Evolutionary conservation across 2,113 vertebrate genomes (phyloP).

Genomic region (Grammomys surdaster): DNA sequence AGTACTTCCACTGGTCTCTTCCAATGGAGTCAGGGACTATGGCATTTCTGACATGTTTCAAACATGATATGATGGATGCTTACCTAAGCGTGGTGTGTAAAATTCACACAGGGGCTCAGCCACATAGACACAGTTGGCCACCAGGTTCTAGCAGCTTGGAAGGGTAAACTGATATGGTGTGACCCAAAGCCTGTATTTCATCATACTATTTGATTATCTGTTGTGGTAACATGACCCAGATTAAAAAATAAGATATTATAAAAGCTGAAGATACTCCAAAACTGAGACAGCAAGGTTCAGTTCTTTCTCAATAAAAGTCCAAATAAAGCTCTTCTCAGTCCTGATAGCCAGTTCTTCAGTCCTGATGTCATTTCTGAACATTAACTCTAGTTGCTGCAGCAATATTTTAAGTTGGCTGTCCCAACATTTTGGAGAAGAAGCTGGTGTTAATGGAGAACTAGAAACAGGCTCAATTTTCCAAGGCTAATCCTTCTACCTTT

Average conservation of each 20-base stretch:
- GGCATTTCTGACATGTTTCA: neutral
- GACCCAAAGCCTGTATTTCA: neutral
- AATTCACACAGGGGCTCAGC: neutral
- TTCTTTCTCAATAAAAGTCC: neutral
- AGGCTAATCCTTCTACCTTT: neutral
- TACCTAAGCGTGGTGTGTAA: neutral
- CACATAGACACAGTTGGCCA: neutral
- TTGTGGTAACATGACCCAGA: too few relatives aligned
- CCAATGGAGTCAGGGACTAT: too few relatives aligned
- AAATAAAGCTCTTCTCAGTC: neutral
- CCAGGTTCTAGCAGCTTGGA: neutral
- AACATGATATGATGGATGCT: neutral
- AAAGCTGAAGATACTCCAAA: neutral
- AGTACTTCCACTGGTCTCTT: neutral
- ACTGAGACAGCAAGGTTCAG: neutral
- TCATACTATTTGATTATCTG: neutral
- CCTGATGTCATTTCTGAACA: neutral
- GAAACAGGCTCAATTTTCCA: neutral
- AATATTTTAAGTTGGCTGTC: neutral
- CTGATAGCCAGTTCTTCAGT: neutral
- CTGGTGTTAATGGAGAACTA: neutral
- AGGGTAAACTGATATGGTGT: neutral
- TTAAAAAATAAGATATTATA: neutral
- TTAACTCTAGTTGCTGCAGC: neutral
- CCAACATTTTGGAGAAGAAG: neutral